Evolutionary conservation across 2,113 vertebrate species (phyloP).

Genomic region (Brachirus orientalis): DNA sequence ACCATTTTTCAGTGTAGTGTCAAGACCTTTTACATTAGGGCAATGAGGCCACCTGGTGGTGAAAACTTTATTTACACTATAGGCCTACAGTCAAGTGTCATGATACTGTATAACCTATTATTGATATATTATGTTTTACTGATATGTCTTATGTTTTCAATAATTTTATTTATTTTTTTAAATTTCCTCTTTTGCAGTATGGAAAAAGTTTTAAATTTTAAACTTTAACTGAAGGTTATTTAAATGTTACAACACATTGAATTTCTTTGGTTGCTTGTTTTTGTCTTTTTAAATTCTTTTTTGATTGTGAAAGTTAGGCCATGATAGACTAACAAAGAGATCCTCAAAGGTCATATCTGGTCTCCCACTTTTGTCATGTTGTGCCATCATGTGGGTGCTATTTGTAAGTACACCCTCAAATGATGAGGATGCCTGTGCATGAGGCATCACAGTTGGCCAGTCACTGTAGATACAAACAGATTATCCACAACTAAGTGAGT

Average conservation of each 20-base stretch:
- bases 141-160: too few species aligned
- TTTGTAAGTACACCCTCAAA: slow-evolving; percentile 42
- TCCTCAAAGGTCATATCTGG: not conserved
- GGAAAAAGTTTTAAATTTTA: too few species aligned
- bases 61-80: not conserved
- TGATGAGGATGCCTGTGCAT: not conserved
- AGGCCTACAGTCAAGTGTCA: too few species aligned
- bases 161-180: not conserved
- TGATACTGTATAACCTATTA: too few species aligned
- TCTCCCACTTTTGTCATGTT: slow-evolving; percentile 42
- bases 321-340: not conserved
- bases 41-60: slow-evolving; percentile 61
- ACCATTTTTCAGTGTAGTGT: too few species aligned
- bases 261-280: not conserved
- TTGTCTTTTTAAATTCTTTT: too few species aligned
- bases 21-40: slow-evolving; percentile 7
- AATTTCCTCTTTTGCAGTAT: not conserved
- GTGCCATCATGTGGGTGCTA: slow-evolving; percentile 69
- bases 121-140: too few species aligned
- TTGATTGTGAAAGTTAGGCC: not conserved
- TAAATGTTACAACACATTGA: not conserved
- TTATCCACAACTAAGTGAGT: not conserved
- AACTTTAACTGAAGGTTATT: not conserved
- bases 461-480: slow-evolving; percentile 7
- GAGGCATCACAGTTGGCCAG: slow-evolving; percentile 12